These are phyloP conservation scores for Lepidocyrtoides sp. DNA, from an alignment of 2,888 invertebrate genomes.

Conservation along the genomic window DNA sequence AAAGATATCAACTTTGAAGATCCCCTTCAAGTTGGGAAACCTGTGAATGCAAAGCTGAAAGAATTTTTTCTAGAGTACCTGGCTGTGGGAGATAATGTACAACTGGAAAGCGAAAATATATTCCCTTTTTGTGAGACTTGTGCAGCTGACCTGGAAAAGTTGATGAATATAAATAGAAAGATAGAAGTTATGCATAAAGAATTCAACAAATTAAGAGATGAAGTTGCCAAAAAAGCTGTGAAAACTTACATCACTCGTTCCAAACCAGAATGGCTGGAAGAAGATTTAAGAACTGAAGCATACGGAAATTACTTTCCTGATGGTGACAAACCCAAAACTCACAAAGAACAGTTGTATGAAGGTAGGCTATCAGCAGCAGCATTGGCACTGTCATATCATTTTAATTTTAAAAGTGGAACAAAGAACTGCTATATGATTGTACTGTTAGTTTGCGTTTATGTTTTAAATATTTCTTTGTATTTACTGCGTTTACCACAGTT, in stretches of 20 bases:
- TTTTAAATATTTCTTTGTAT: too few relatives aligned
- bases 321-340: conserved; percentile 78
- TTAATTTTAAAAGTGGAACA: too few relatives aligned
- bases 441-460: too few relatives aligned
- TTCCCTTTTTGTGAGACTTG: conserved; percentile 82
- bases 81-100: conserved; percentile 81
- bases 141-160: conserved; percentile 78
- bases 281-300: conserved; percentile 74
- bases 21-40: conserved; percentile 20
- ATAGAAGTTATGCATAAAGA: conserved; percentile 84
- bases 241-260: conserved; percentile 83
- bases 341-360: conserved; percentile 80
- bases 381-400: too few relatives aligned
- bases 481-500: too few relatives aligned
- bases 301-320: conserved; percentile 75
- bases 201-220: conserved; percentile 83
- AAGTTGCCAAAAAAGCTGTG: conserved; percentile 82
- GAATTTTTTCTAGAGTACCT: conserved; percentile 83
- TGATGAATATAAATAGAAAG: conserved; percentile 81
- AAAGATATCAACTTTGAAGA: conserved; percentile 74
- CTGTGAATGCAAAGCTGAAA: conserved; percentile 73
- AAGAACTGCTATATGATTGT: too few relatives aligned
- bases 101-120: conserved; percentile 78
- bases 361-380: conserved; percentile 45
- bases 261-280: conserved; percentile 82